phyloP scores from a whole-genome alignment of 2,888 invertebrate genomes.

The Tenodera sinensis region DNA sequence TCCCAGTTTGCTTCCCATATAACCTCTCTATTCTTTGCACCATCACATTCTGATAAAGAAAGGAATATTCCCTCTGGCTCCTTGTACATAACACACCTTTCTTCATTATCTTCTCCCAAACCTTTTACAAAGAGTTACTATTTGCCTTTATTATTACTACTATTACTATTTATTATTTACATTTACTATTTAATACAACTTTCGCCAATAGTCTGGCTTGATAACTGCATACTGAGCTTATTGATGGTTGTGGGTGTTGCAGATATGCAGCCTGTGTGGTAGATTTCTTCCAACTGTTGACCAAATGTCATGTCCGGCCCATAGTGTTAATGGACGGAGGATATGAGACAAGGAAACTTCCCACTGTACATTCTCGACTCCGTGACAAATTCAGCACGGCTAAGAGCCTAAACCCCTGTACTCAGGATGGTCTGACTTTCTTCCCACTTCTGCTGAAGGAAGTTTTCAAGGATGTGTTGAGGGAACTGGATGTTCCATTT shows the following conservation, averaged over 20 bases:
- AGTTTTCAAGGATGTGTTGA: slow-evolving; percentile 68
- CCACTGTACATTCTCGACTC: slow-evolving; percentile 58
- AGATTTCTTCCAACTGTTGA: slow-evolving; percentile 65
- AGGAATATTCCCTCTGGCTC: too few relatives aligned
- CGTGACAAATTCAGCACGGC: slow-evolving; percentile 58
- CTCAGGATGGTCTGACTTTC: slow-evolving; percentile 54
- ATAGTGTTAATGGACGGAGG: slow-evolving; percentile 80
- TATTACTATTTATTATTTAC: too few relatives aligned
- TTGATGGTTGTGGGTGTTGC: background rate
- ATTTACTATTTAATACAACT: too few relatives aligned
- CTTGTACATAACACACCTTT: too few relatives aligned
- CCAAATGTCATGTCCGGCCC: slow-evolving; percentile 66
- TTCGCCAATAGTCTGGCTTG: too few relatives aligned
- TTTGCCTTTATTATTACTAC: too few relatives aligned
- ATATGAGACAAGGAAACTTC: slow-evolving; percentile 66
- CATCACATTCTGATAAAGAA: too few relatives aligned
- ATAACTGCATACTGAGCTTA: too few relatives aligned
- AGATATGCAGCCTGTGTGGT: slow-evolving; percentile 58
- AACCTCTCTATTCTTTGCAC: too few relatives aligned
- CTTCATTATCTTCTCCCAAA: too few relatives aligned
- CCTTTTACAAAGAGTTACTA: too few relatives aligned
- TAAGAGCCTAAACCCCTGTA: slow-evolving; percentile 53
- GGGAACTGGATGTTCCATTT: slow-evolving; percentile 60
- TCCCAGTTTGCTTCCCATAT: too few relatives aligned
- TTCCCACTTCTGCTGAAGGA: slow-evolving; percentile 73